phyloP scores from a whole-genome alignment of 2,888 invertebrate genomes.

The Temnothorax ravouxi region DNA sequence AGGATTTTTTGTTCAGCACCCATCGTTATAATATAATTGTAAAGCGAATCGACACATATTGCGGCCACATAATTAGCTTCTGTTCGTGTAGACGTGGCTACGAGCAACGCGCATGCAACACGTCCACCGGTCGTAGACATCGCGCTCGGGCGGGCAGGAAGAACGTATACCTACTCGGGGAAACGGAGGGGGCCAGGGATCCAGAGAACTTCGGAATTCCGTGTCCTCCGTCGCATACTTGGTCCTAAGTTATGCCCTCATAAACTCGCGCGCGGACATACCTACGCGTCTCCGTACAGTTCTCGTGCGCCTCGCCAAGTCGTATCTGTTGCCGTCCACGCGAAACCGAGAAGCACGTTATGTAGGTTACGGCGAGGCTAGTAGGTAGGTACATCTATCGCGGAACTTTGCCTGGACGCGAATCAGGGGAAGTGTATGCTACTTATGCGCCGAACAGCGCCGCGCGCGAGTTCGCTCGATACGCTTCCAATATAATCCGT shows the following conservation, averaged over 20 bases:
- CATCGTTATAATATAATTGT: not conserved
- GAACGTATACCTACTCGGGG: slow-evolving; percentile 9
- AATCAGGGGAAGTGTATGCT: not conserved
- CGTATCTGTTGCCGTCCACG: slow-evolving; percentile 73
- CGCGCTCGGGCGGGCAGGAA: slow-evolving; percentile 6
- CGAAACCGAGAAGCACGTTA: slow-evolving; percentile 64
- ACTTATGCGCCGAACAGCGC: not conserved
- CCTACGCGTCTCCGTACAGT: slow-evolving; percentile 69
- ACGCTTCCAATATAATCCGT: not conserved
- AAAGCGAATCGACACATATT: not conserved
- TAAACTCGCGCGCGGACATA: slow-evolving; percentile 80
- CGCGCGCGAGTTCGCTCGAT: not conserved
- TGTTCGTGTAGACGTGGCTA: slow-evolving; percentile 17
- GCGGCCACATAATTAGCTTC: slow-evolving; percentile 24
- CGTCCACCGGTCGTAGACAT: slow-evolving; percentile 13
- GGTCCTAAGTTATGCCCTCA: slow-evolving; percentile 82
- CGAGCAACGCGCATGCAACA: slow-evolving; percentile 29
- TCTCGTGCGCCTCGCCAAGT: slow-evolving; percentile 50
- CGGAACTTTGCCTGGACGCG: slow-evolving; percentile 13
- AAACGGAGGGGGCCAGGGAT: slow-evolving; percentile 39
- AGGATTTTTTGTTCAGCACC: not conserved
- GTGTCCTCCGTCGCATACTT: slow-evolving; percentile 79
- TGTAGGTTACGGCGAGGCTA: slow-evolving; percentile 48
- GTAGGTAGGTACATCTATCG: slow-evolving; percentile 48
- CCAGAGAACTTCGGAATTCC: slow-evolving; percentile 72